Percentiles rank a stretch among this genome's conserved stretches.
These are phyloP conservation scores for Rhinophrynus dorsalis DNA, from an alignment of 2,797 vertebrate genomes.

Conservation along the genomic window DNA sequence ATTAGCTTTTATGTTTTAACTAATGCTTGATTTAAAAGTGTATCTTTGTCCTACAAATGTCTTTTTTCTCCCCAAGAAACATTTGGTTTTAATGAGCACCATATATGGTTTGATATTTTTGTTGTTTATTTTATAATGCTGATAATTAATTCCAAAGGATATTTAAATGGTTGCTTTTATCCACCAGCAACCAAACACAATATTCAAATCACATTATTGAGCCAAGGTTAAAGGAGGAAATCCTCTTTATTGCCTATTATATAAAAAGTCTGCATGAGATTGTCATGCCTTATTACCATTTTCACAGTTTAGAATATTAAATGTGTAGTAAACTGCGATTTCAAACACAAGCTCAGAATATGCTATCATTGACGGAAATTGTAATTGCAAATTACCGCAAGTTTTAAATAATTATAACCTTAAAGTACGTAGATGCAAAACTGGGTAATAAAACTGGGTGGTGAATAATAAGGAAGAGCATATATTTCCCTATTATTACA, in stretches of 20 bases:
- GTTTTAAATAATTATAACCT: constrained; percentile 22
- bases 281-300: constrained; percentile 59
- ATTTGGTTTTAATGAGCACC: constrained; percentile 6
- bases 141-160: constrained; percentile 30
- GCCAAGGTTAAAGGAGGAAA: constrained; percentile 52
- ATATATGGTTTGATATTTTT: constrained; percentile 16
- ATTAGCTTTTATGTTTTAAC: neutral
- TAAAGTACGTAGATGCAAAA: neutral
- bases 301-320: constrained; percentile 54
- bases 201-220: constrained; percentile 58
- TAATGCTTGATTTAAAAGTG: neutral
- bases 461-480: neutral
- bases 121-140: constrained; percentile 16
- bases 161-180: constrained; percentile 7
- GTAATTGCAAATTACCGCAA: constrained; percentile 17
- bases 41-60: neutral
- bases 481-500: neutral
- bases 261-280: constrained; percentile 39
- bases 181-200: constrained; percentile 39
- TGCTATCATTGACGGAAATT: constrained; percentile 54
- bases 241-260: constrained; percentile 57
- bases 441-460: neutral
- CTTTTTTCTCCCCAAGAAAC: constrained; percentile 3
- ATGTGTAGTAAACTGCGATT: constrained; percentile 71
- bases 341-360: constrained; percentile 62